Base-by-base conservation (phyloP, 2,888 invertebrate genomes). In the Erannis defoliaria region DNA sequence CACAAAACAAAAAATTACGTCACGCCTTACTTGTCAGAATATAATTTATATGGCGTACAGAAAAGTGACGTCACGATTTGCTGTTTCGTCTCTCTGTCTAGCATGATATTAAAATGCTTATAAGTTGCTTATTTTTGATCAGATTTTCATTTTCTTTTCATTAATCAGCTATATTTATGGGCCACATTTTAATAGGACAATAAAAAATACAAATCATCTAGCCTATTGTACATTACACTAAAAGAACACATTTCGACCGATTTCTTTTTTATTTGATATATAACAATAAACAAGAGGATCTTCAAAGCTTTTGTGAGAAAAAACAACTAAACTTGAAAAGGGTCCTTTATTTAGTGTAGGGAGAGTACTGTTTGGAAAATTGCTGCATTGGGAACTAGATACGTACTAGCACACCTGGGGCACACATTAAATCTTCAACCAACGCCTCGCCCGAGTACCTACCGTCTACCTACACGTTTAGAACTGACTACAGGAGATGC, bases 341-440 rank as follows among this genome's bases (percentile, higher is more conserved):
- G 62, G 56, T 49, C 33, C 46, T 57, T 62, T 62, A 62, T 62
- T 56, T 62, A 56, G 61, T 51, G 50, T 16, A 53, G 43, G 56
- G 37, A 55, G 49, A 53, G 51, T 56, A 53, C 37, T 57, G 56
- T 48, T 56, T 40, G 35, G 62, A 48, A 57, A 62, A 62, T 62
- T 57, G 62, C 62, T 62, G 62, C 56, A 62, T 56, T 54, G 56
- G 60, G 56, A 58, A 54, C 54, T 55, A 60, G 55, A 56, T 53
- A n/a, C n/a, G n/a, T n/a, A 53, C 55, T 40, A 51, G 43, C 54
- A 53, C 64, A 64, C 64, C 64, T 64, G 64, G 53, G 59, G 48
- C 37, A 43, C 48, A 55, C 64, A 64, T 64, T 64, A 64, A 56
- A 60, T 64, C 64, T 60, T 64, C 59, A 51, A 55, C 48, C 48